These are phyloP conservation scores for Achroia grisella DNA, from an alignment of 1,140 invertebrate species.

Conservation along the genomic window DNA sequence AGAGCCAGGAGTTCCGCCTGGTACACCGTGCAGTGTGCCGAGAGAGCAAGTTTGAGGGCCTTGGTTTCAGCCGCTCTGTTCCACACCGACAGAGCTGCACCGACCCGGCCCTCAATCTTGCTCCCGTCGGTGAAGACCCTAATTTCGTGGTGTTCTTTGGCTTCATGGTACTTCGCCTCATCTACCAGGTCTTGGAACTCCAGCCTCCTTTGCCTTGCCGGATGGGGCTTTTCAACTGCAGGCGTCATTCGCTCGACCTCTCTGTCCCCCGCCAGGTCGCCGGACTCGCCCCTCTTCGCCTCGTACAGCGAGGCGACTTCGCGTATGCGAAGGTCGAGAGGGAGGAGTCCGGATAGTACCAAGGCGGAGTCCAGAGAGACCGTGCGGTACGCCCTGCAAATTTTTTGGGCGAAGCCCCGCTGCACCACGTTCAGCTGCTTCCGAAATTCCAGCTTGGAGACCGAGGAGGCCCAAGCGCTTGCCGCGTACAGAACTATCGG, in stretches of 20 bases:
- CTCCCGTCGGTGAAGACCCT: slow-evolving; percentile 17
- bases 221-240: background rate
- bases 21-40: slow-evolving; percentile 12
- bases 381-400: slow-evolving; percentile 6
- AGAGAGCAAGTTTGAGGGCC: slow-evolving; percentile 6
- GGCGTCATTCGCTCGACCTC: slow-evolving; percentile 1
- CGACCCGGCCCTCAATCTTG: slow-evolving; percentile 14
- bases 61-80: background rate
- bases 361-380: slow-evolving; percentile 8
- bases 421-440: slow-evolving; percentile 6
- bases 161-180: background rate
- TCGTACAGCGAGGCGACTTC: slow-evolving; percentile 8
- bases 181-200: background rate
- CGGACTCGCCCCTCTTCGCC: background rate
- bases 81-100: slow-evolving; percentile 14
- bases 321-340: slow-evolving; percentile 10
- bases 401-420: slow-evolving; percentile 5
- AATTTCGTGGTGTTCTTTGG: background rate
- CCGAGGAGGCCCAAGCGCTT: slow-evolving; percentile 3
- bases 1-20: too few relatives aligned
- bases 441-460: background rate
- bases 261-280: background rate
- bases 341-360: slow-evolving; percentile 10
- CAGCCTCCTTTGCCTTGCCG: background rate
- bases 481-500: slow-evolving; percentile 6